These are phyloP conservation scores for Tiphia femorata DNA, from an alignment of 2,888 invertebrate genomes.

Conservation along the genomic window DNA sequence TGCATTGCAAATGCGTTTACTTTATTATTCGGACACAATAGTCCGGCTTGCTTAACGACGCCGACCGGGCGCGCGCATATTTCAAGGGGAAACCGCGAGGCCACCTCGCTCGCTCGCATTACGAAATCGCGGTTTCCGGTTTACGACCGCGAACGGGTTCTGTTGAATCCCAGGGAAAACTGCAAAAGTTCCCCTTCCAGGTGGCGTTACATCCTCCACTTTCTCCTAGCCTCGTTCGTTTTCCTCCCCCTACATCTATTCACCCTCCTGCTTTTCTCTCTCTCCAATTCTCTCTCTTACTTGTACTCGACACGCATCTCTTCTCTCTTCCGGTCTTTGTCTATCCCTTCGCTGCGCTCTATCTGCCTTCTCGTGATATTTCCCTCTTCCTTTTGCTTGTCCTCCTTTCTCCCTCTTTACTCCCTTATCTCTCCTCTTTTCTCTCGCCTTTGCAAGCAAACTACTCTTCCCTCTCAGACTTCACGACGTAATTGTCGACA, in stretches of 20 bases:
- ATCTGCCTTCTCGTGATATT: no score
- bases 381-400: no score
- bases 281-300: not conserved
- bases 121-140: conserved; percentile 32
- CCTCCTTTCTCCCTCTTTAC: no score
- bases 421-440: no score
- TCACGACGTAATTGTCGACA: conserved; percentile 24
- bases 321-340: no score
- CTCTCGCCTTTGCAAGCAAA: not conserved
- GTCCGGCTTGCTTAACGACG: conserved; percentile 32
- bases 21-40: conserved; percentile 56
- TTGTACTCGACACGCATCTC: no score
- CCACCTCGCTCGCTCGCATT: not conserved
- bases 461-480: not conserved
- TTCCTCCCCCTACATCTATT: conserved; percentile 9
- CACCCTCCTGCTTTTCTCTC: not conserved
- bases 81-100: conserved; percentile 25
- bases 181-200: conserved; percentile 24
- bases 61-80: conserved; percentile 36
- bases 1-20: conserved; percentile 60
- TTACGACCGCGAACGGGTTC: conserved; percentile 16
- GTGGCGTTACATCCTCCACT: not conserved
- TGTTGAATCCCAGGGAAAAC: conserved; percentile 25
- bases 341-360: no score
- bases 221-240: not conserved